Base-by-base conservation (phyloP, 2,797 vertebrate species). In the Schizothorax lantsangensis region DNA sequence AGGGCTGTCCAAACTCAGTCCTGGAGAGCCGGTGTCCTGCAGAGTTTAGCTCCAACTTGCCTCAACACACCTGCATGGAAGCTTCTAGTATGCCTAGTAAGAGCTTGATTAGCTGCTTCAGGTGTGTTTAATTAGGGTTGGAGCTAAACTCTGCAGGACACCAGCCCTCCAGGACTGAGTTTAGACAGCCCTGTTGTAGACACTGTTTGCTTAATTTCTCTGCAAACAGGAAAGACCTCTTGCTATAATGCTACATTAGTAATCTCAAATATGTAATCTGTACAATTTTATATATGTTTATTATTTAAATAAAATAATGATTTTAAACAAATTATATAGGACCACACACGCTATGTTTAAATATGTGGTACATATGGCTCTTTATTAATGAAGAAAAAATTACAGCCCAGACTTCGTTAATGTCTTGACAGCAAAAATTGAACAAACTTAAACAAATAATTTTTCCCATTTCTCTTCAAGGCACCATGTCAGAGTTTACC, bases 401-500 rank as follows among this genome's bases (percentile, higher is more conserved):
- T 2, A 9, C 4, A 62, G 26, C 14, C 6, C 36, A 62, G 9
- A 33, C 17, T 64, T 15, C 7, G 5, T 30, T 19, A 4, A 21
- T 57, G 40, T 2, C 7, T 69, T 62, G 23, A 47, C 30, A 8
- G 17, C 15, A 19, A 59, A 45, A 12, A 40, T 40, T 15, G 0
- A 54, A 5, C 47, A 49, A 4, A 49, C 15, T 6, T 49, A 0
- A 15, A 17, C 47, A 17, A 5, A 49, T 49, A 6, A 17, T 84
- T 0, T 84, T 86, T 59, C 10, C 6, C 78, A 19, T 38, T 33
- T n/a, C 15, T 49, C n/a, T 19, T 40, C 38, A 80, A 72, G 86
- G 21, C 45, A 83, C 38, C 90, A 95, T 96, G 95, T 94, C 95
- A 81, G 95, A 95, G 66, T 94, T 95, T 88, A 96, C 95, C 15